These are phyloP conservation scores for Synanthedon formicaeformis DNA, from an alignment of 2,888 invertebrate genomes.

Conservation along the genomic window DNA sequence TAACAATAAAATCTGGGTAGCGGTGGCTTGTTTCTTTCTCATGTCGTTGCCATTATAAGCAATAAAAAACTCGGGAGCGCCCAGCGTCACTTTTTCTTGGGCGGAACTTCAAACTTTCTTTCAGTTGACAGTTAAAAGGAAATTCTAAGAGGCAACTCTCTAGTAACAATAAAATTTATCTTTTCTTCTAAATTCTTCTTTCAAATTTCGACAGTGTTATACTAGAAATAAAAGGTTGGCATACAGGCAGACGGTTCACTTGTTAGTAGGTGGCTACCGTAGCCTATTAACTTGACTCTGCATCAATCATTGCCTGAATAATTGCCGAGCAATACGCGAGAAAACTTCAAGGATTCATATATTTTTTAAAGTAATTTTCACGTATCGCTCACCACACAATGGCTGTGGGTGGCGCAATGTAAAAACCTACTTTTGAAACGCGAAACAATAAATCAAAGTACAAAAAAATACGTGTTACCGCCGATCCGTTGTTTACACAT, in stretches of 20 bases:
- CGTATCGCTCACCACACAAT: slow-evolving; percentile 27
- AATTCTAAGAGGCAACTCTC: neutral
- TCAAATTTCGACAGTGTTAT: too few relatives aligned
- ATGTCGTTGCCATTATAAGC: slow-evolving; percentile 8
- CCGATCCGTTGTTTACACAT: slow-evolving; percentile 55
- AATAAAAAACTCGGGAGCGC: slow-evolving; percentile 11
- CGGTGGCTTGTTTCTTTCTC: slow-evolving; percentile 8
- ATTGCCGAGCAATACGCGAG: too few relatives aligned
- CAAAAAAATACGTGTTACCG: slow-evolving; percentile 63
- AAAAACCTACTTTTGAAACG: slow-evolving; percentile 60
- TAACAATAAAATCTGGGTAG: slow-evolving; percentile 31
- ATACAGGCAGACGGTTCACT: too few relatives aligned
- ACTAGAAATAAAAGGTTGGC: too few relatives aligned
- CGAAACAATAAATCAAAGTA: slow-evolving; percentile 65
- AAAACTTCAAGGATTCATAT: too few relatives aligned
- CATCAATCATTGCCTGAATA: too few relatives aligned
- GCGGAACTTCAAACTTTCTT: neutral
- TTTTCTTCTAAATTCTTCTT: too few relatives aligned
- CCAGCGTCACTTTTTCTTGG: neutral
- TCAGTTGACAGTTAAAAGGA: neutral
- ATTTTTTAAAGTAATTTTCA: slow-evolving; percentile 24
- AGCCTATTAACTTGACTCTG: too few relatives aligned
- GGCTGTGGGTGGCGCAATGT: slow-evolving; percentile 55
- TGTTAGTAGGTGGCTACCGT: too few relatives aligned
- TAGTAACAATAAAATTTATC: too few relatives aligned